Evolutionary conservation across 2,797 vertebrate genomes (phyloP), one percentile per base, ranked within the genome.

Genomic region (Hemitrygon akajei): DNA sequence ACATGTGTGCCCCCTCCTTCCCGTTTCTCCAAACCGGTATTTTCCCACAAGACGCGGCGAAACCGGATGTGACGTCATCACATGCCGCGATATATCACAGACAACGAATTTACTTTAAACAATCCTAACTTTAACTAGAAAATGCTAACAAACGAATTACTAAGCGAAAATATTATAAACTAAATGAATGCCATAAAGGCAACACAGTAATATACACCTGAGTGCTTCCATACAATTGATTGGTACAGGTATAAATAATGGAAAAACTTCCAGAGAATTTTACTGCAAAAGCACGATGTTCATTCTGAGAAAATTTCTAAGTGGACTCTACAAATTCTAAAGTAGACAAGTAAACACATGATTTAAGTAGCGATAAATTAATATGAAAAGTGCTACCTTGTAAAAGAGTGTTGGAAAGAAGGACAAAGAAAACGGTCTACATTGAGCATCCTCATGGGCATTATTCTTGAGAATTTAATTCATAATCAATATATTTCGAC

Each of bases 401-500:
- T 69, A 66, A 66, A 66, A 89, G 1, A 11, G 56, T 66, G n/a
- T 30, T 27, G 34, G 20, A 73, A 92, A 92, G 1, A 47, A 47
- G 4, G 66, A 34, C 63, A 73, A 73, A 73, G 34, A 63, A 87
- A 92, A 47, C 0, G 25, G 25, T 47, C 3, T 10, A 92, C 6
- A 92, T 73, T 73, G 40, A 92, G 73, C 10, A 73, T 25, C 37
- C 20, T 47, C 89, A 40, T 0, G 16, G 66, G 37, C 27, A 40
- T 73, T 73, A 73, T 16, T 40, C 66, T 27, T 5, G n/a, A 73
- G 37, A 92, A 92, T 40, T 92, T 73, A 92, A 25, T 73, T 47
- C 69, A 22, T 92, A 92, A 73, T 92, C 69, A 92, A 71, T 71
- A 69, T 25, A 71, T 91, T 73, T 92, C 37, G 11, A 92, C 34